phyloP scores from a whole-genome alignment of 2,113 vertebrate species.

The Hydrolagus affinis region DNA sequence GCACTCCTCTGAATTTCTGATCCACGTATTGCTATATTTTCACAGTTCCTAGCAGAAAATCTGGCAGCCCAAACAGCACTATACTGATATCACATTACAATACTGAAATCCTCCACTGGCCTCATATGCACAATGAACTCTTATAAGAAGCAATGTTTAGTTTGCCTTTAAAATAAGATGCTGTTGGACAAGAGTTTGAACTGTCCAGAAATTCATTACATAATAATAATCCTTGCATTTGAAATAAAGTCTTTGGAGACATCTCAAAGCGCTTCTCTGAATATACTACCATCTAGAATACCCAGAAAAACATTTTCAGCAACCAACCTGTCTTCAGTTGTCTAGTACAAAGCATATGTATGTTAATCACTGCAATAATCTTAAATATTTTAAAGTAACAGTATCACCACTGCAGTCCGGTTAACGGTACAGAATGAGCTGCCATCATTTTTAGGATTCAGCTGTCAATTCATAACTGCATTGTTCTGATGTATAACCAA shows the following conservation, averaged over 20 bases:
- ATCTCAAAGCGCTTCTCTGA: too few relatives aligned
- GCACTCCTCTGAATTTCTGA: not conserved
- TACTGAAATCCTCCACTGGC: not conserved
- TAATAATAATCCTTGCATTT: too few relatives aligned
- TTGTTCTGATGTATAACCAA: too few relatives aligned
- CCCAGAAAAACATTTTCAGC: too few relatives aligned
- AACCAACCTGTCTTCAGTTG: not conserved
- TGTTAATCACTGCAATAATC: not conserved
- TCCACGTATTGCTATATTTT: not conserved
- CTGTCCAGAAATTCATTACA: too few relatives aligned
- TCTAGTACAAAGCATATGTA: not conserved
- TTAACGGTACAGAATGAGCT: not conserved
- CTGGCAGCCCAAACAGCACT: not conserved
- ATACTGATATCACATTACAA: not conserved
- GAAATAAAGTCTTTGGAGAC: too few relatives aligned
- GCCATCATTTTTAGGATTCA: too few relatives aligned
- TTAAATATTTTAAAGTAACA: not conserved
- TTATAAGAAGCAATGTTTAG: not conserved
- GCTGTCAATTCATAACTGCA: too few relatives aligned
- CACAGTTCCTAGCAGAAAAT: not conserved
- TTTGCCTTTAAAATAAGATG: constrained; percentile 8
- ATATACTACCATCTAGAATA: too few relatives aligned
- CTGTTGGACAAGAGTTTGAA: too few relatives aligned
- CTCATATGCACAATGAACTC: not conserved
- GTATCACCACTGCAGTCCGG: not conserved